A percentile compares a stretch with the other conserved stretches of the same genome.
These are phyloP conservation scores for Urocitellus parryii DNA, from an alignment of 2,113 vertebrate genomes.

Conservation along the genomic window DNA sequence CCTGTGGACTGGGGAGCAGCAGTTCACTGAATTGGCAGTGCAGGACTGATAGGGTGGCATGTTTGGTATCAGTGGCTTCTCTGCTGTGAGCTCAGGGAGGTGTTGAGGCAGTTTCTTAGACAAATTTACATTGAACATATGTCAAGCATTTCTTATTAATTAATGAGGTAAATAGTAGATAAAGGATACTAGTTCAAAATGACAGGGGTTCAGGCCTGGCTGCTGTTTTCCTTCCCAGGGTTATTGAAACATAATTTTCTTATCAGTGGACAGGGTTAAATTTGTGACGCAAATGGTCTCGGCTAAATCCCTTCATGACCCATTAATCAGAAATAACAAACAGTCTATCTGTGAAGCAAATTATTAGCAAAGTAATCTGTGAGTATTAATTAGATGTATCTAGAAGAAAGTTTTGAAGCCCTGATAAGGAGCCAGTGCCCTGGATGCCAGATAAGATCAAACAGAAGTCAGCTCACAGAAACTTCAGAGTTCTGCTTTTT, in stretches of 20 bases:
- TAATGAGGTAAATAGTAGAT: not conserved
- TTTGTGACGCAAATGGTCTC: constrained; percentile 50
- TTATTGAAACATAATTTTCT: constrained; percentile 42
- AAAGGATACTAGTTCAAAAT: not conserved
- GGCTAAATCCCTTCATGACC: not conserved
- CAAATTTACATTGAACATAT: not conserved
- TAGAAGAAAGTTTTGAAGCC: constrained; percentile 24
- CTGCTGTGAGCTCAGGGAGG: not conserved
- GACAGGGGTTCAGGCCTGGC: not conserved
- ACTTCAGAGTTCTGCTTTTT: constrained; percentile 40
- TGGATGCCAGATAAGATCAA: constrained; percentile 47
- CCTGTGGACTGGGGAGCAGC: not conserved
- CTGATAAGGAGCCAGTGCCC: not conserved
- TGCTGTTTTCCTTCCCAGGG: not conserved
- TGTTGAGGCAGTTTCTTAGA: not conserved
- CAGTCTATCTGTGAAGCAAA: constrained; percentile 22
- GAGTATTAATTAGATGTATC: constrained; percentile 4
- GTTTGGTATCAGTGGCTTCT: not conserved
- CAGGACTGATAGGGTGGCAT: not conserved
- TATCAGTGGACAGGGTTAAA: constrained; percentile 41
- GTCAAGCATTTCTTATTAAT: not conserved
- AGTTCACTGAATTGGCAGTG: not conserved
- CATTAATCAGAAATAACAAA: constrained; percentile 59
- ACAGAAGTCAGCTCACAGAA: constrained; percentile 49
- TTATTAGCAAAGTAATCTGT: not conserved